phyloP scores from a whole-genome alignment of 2,888 invertebrate species.

The Tridacna crocea region DNA sequence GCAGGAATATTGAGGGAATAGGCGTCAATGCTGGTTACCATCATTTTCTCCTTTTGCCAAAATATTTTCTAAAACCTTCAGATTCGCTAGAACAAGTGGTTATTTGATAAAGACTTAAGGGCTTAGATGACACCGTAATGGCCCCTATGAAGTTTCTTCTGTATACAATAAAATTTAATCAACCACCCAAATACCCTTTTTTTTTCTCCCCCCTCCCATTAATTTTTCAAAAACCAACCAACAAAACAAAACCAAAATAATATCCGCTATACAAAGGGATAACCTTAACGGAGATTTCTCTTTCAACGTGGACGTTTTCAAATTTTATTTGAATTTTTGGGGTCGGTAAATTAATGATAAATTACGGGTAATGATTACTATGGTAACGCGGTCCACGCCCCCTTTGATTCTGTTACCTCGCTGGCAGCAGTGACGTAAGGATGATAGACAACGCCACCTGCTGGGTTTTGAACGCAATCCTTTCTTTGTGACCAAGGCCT shows the following conservation, averaged over 20 bases:
- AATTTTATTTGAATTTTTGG: constrained; percentile 21
- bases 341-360: constrained; percentile 37
- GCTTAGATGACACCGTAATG: neutral
- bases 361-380: constrained; percentile 31
- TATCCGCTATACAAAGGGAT: neutral
- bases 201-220: neutral
- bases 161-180: neutral
- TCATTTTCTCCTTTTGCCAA: too few species aligned
- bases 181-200: neutral
- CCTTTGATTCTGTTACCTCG: constrained; percentile 30
- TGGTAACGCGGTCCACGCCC: constrained; percentile 26
- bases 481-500: neutral
- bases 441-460: constrained; percentile 32
- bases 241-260: constrained; percentile 1
- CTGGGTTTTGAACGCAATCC: neutral
- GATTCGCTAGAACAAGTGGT: too few species aligned
- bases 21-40: too few species aligned
- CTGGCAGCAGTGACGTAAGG: constrained; percentile 33
- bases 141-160: neutral
- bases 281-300: constrained; percentile 15
- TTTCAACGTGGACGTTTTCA: neutral
- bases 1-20: too few species aligned
- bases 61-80: too few species aligned
- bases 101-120: too few species aligned
- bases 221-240: neutral